phyloP scores from a whole-genome alignment of 1,140 invertebrate genomes.

The Himalopsyche phryganea region DNA sequence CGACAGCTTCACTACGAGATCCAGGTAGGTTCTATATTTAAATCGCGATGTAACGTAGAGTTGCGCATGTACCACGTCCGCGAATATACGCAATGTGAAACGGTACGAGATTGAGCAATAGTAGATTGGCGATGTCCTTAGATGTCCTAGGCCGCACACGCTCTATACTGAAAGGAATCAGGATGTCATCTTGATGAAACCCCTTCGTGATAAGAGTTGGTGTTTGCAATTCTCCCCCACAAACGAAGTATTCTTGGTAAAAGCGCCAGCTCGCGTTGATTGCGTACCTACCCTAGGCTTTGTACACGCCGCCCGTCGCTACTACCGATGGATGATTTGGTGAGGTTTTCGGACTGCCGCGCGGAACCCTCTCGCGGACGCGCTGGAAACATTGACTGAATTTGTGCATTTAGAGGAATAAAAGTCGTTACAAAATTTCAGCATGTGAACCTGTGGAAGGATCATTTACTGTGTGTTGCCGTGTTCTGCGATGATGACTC shows the following conservation, averaged over 20 bases:
- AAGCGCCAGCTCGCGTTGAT: conserved; percentile 77
- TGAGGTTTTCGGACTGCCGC: conserved; percentile 69
- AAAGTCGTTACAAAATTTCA: conserved; percentile 87
- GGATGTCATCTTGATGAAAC: conserved; percentile 68
- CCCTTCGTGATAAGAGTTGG: conserved; percentile 79
- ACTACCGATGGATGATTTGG: conserved; percentile 83
- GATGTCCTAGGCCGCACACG: conserved; percentile 77
- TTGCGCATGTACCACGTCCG: too few relatives aligned
- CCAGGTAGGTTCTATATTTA: too few relatives aligned
- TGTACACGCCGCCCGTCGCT: conserved; percentile 89
- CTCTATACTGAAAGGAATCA: conserved; percentile 78
- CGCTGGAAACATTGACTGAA: conserved; percentile 64
- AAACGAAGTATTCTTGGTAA: conserved; percentile 89
- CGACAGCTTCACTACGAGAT: too few relatives aligned
- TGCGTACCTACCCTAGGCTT: conserved; percentile 85
- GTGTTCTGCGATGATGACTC: not conserved
- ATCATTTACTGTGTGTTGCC: conserved; percentile 55
- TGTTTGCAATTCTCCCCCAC: conserved; percentile 77
- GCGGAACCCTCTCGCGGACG: conserved; percentile 54
- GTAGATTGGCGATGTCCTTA: conserved; percentile 81
- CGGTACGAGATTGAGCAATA: too few relatives aligned
- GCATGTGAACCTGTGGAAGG: conserved; percentile 85
- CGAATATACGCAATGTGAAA: too few relatives aligned
- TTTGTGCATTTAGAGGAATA: conserved; percentile 77
- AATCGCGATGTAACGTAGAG: too few relatives aligned